Conservation (phyloP, 2,888 invertebrate species). For the Rutpela maculata region DNA sequence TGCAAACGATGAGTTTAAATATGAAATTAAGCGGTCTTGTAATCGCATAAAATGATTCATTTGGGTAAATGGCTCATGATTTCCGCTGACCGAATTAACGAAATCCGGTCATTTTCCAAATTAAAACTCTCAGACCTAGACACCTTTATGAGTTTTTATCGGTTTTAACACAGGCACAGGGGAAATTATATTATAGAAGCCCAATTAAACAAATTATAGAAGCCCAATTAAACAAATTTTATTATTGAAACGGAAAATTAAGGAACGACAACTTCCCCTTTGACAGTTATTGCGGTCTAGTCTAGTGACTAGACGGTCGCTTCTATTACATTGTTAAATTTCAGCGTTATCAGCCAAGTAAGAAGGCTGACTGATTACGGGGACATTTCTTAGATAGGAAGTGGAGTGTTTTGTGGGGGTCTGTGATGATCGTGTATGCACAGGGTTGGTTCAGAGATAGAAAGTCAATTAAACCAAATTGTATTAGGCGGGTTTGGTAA, state of each 20-base stretch:
- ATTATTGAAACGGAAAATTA: conserved; percentile 19
- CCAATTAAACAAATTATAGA: conserved; percentile 26
- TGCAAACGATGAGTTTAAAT: conserved; percentile 2
- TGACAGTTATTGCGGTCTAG: not conserved
- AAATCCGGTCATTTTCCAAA: conserved; percentile 17
- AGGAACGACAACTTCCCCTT: conserved; percentile 5
- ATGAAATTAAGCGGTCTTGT: not conserved
- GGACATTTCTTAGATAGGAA: conserved; percentile 29
- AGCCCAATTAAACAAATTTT: conserved; percentile 25
- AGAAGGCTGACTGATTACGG: conserved; percentile 18
- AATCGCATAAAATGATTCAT: conserved; percentile 6
- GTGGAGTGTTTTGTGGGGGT: conserved; percentile 23
- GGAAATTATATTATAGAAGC: conserved; percentile 33
- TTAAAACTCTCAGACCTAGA: not conserved
- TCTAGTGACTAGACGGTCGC: not conserved
- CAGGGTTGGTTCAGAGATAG: conserved; percentile 2
- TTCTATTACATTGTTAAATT: conserved; percentile 1
- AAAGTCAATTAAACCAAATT: not conserved
- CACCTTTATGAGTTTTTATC: conserved; percentile 15
- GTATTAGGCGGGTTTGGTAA: not conserved
- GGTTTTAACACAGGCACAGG: not conserved
- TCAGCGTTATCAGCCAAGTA: conserved; percentile 16
- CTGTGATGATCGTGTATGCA: not conserved
- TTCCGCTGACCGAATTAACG: conserved; percentile 11
- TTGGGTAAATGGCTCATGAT: conserved; percentile 12